These are phyloP conservation scores for Neopipo cinnamomea DNA, from an alignment of 2,113 vertebrate species.

Conservation along the genomic window DNA sequence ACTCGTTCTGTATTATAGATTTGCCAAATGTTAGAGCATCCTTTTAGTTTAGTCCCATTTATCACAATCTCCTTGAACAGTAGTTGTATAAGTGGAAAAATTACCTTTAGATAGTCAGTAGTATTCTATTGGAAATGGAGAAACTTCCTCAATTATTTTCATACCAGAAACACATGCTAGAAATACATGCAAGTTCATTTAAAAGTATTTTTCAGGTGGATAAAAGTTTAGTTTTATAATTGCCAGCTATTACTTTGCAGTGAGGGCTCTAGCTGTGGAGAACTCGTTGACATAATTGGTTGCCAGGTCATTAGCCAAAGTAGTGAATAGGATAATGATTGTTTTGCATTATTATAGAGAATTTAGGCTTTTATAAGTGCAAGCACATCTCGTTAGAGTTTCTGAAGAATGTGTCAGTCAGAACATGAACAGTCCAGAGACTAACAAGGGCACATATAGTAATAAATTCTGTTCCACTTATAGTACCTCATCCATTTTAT, in stretches of 20 bases:
- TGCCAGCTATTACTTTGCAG: neutral
- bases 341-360: conserved; percentile 10
- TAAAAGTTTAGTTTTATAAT: conserved; percentile 1
- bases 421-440: neutral
- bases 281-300: neutral
- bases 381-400: conserved; percentile 5
- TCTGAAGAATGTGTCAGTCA: neutral
- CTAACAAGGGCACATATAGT: neutral
- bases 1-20: neutral
- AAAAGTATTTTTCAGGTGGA: neutral
- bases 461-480: neutral
- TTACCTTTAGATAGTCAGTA: neutral
- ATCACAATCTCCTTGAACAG: neutral
- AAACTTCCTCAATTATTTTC: neutral
- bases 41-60: conserved; percentile 9
- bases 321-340: neutral
- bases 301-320: conserved; percentile 4
- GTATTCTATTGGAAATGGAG: neutral
- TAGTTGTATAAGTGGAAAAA: neutral
- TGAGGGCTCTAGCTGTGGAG: neutral
- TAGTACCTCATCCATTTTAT: neutral
- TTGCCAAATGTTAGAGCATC: neutral
- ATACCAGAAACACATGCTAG: neutral
- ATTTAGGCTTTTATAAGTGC: neutral
- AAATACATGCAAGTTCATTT: neutral